These are phyloP conservation scores for Adelognathus sp. DNA, from an alignment of 2,888 invertebrate species.

Conservation along the genomic window DNA sequence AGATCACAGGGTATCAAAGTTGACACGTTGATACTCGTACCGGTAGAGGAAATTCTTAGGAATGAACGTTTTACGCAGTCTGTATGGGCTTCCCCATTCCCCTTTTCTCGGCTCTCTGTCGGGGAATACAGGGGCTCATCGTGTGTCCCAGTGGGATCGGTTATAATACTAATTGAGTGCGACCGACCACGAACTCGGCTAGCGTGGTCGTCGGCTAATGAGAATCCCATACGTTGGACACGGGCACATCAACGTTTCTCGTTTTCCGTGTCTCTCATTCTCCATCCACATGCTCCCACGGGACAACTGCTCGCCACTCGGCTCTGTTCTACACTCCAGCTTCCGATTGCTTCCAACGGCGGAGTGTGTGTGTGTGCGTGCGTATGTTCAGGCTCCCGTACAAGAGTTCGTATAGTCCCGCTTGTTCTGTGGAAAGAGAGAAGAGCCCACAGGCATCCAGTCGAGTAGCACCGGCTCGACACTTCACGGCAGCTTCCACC, in stretches of 20 bases:
- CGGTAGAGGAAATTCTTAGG: background rate
- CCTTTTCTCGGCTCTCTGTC: background rate
- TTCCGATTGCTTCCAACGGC: constrained; percentile 28
- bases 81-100: background rate
- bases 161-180: constrained; percentile 42
- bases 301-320: constrained; percentile 4
- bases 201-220: constrained; percentile 30
- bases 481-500: background rate
- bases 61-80: background rate
- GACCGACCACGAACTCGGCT: constrained; percentile 10
- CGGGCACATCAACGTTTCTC: background rate
- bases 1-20: background rate
- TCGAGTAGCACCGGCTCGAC: background rate
- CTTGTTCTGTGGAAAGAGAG: background rate
- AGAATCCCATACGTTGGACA: constrained; percentile 30
- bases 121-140: background rate
- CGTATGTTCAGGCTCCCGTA: too few relatives aligned
- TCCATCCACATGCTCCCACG: background rate
- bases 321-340: constrained; percentile 1
- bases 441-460: background rate
- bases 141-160: background rate
- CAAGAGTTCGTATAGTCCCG: background rate
- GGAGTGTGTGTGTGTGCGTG: background rate
- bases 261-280: constrained; percentile 13
- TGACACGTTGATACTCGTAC: background rate